phyloP scores from a whole-genome alignment of 2,888 invertebrate species.

The Eupithecia pulchellata region DNA sequence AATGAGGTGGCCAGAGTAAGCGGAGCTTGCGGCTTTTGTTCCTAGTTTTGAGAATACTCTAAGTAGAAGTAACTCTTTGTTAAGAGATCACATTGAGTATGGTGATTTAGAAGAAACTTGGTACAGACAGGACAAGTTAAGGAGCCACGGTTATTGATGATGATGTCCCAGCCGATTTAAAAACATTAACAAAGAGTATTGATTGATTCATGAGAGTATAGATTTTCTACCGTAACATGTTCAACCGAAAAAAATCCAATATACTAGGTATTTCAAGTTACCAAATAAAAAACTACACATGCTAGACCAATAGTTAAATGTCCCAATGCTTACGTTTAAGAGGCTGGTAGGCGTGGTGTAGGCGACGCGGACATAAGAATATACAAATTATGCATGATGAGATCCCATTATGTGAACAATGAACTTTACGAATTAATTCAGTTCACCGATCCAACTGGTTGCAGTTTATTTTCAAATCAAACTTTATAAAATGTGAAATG shows the following conservation, averaged over 20 bases:
- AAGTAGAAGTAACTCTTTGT: background rate
- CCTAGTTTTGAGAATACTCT: slow-evolving; percentile 23
- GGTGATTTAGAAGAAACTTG: background rate
- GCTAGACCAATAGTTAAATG: background rate
- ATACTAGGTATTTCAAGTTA: background rate
- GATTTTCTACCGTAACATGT: background rate
- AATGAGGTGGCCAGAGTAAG: slow-evolving; percentile 36
- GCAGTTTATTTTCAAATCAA: slow-evolving; percentile 7
- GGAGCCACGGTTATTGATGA: background rate
- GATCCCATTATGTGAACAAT: slow-evolving; percentile 58
- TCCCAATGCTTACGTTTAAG: slow-evolving; percentile 18
- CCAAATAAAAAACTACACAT: background rate
- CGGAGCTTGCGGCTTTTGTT: slow-evolving; percentile 37
- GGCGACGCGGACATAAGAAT: slow-evolving; percentile 57
- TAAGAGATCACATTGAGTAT: background rate
- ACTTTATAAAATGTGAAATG: background rate
- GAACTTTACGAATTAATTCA: slow-evolving; percentile 53
- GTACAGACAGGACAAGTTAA: background rate
- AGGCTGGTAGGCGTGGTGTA: slow-evolving; percentile 61
- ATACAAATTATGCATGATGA: slow-evolving; percentile 59
- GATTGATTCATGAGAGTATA: too few species aligned
- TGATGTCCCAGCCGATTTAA: background rate
- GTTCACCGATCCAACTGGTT: slow-evolving; percentile 16
- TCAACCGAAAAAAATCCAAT: background rate
- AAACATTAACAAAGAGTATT: background rate